phyloP scores from a whole-genome alignment of 2,888 invertebrate genomes.

The Cryptocheilus praepositus region DNA sequence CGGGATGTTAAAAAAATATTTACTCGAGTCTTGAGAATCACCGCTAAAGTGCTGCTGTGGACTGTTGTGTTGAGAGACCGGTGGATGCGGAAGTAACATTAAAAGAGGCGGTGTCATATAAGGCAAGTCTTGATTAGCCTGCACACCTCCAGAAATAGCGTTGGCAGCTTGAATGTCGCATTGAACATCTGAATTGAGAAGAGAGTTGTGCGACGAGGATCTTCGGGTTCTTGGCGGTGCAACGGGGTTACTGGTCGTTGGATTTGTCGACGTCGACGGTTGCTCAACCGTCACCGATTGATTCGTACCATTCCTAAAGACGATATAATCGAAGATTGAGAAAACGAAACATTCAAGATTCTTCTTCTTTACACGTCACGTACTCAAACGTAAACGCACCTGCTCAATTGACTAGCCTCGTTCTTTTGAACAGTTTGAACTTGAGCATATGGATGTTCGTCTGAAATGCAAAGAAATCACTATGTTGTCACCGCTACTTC shows the following conservation, averaged over 20 bases:
- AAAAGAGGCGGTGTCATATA: conserved; percentile 90
- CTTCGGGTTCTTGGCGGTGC: conserved; percentile 77
- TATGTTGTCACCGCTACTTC: conserved; percentile 3
- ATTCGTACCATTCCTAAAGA: conserved; percentile 60
- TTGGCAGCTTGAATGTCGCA: conserved; percentile 88
- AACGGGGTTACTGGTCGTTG: conserved; percentile 67
- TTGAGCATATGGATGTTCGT: conserved; percentile 85
- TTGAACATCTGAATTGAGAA: conserved; percentile 59
- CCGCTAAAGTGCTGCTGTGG: conserved; percentile 87
- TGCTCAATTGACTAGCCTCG: conserved; percentile 63
- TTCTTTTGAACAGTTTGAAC: conserved; percentile 77
- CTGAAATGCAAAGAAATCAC: conserved; percentile 50
- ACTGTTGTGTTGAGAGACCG: conserved; percentile 66
- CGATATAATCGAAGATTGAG: background rate
- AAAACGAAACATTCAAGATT: conserved; percentile 1
- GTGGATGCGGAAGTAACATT: conserved; percentile 67
- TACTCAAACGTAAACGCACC: conserved; percentile 50
- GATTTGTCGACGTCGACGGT: conserved; percentile 63
- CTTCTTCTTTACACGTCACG: background rate
- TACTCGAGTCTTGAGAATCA: conserved; percentile 93
- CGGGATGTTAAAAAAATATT: conserved; percentile 67
- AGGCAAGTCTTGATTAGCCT: conserved; percentile 91
- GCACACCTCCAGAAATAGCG: conserved; percentile 89
- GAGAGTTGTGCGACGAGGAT: conserved; percentile 76
- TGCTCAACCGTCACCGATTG: conserved; percentile 56